Evolutionary conservation across 1,140 invertebrate species (phyloP).

Genomic region (Pogonognathellus flavescens): DNA sequence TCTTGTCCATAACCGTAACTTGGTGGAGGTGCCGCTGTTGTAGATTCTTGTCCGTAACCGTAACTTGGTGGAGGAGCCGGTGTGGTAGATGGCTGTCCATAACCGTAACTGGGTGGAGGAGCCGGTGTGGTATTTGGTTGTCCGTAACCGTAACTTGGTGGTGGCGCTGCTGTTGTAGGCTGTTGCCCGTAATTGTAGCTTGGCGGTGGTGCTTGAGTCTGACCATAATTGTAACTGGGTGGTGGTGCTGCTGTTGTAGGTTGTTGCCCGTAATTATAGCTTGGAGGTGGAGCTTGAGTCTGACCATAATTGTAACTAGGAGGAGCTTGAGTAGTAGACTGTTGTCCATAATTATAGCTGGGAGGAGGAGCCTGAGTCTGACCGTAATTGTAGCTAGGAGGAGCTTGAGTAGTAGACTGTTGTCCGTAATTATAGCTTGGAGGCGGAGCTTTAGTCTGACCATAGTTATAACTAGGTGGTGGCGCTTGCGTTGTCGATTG

Average conservation of each 20-base stretch:
- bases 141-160: neutral
- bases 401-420: neutral
- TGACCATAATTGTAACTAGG: neutral
- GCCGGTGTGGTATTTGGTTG: neutral
- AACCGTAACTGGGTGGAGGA: neutral
- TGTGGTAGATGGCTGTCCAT: neutral
- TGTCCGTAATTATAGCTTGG: neutral
- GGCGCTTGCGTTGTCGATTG: neutral
- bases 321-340: neutral
- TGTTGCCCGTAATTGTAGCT: neutral
- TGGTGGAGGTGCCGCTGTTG: neutral
- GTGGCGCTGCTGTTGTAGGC: neutral
- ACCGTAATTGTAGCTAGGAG: neutral
- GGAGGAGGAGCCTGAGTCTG: neutral
- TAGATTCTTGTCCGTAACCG: neutral
- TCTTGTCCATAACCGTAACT: neutral
- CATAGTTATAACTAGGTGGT: constrained; percentile 7
- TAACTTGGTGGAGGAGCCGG: neutral
- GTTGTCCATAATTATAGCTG: neutral
- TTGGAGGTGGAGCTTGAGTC: neutral
- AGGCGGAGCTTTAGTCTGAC: neutral
- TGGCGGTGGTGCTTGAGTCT: neutral
- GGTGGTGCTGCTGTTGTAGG: neutral
- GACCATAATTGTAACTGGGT: neutral
- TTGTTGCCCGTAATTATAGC: neutral